Conservation (phyloP, 2,888 invertebrate genomes). For the Synanthedon myopaeformis region DNA sequence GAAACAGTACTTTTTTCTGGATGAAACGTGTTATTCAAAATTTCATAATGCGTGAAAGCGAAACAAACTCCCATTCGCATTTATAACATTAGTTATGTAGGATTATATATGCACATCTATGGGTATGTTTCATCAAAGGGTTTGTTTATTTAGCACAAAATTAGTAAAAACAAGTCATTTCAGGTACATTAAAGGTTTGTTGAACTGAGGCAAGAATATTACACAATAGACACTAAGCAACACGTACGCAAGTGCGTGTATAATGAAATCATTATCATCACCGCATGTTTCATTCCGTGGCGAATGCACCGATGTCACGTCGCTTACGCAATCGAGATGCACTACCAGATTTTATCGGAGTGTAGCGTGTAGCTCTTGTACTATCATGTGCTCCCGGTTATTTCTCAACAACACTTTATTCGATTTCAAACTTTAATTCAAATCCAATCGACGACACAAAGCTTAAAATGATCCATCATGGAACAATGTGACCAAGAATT, state of each 20-base stretch:
- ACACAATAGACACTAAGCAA: background rate
- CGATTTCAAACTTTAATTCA: slow-evolving; percentile 1
- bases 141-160: too few species aligned
- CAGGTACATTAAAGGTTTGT: too few species aligned
- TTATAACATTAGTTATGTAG: too few species aligned
- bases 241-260: background rate
- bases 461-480: background rate
- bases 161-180: too few species aligned
- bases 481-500: slow-evolving; percentile 13
- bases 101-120: slow-evolving; percentile 19
- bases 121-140: too few species aligned
- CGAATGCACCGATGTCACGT: slow-evolving; percentile 32
- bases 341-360: slow-evolving; percentile 30
- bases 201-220: background rate
- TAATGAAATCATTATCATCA: slow-evolving; percentile 13
- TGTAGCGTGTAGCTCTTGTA: slow-evolving; percentile 9
- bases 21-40: too few species aligned
- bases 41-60: too few species aligned
- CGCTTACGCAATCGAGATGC: slow-evolving; percentile 45
- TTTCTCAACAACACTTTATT: background rate
- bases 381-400: slow-evolving; percentile 9
- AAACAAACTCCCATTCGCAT: too few species aligned
- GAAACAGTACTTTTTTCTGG: too few species aligned
- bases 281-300: slow-evolving; percentile 11
- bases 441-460: background rate